A percentile compares a stretch with the other conserved stretches of the same genome.
phyloP scores from a whole-genome alignment of 2,888 invertebrate species.

The Junonia oenone region DNA sequence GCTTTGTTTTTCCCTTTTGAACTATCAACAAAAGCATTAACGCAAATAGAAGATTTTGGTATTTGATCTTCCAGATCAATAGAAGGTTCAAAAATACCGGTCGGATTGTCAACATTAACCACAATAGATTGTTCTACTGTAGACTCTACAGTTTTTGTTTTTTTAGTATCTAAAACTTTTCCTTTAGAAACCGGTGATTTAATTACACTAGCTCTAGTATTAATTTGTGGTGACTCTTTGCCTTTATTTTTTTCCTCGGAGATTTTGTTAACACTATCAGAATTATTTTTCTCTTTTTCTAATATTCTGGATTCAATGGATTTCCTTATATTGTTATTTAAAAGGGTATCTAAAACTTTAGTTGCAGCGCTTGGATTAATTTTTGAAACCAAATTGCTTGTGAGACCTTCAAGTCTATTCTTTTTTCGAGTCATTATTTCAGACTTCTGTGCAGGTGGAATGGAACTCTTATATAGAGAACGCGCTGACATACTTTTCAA shows the following conservation, averaged over 20 bases:
- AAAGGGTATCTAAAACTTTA: conserved; percentile 71
- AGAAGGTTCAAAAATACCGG: conserved; percentile 85
- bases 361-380: conserved; percentile 77
- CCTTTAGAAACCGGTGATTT: conserved; percentile 78
- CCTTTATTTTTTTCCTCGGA: conserved; percentile 54
- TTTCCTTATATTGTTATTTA: conserved; percentile 73
- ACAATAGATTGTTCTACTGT: conserved; percentile 48
- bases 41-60: conserved; percentile 77
- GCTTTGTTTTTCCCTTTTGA: conserved; percentile 49
- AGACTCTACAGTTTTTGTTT: conserved; percentile 51
- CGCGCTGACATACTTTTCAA: conserved; percentile 72
- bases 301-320: conserved; percentile 72
- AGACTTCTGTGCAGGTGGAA: conserved; percentile 71
- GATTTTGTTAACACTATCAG: conserved; percentile 43
- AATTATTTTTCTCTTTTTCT: conserved; percentile 60
- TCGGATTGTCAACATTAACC: conserved; percentile 77
- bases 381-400: conserved; percentile 81
- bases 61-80: conserved; percentile 84
- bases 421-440: conserved; percentile 82
- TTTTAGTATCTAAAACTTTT: conserved; percentile 68
- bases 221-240: conserved; percentile 61
- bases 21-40: conserved; percentile 57
- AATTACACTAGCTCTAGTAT: conserved; percentile 76
- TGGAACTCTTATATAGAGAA: conserved; percentile 68
- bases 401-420: conserved; percentile 81